Percentiles rank a stretch among this genome's conserved stretches.
These are phyloP conservation scores for sheep (Ovis aries) DNA, from an alignment of 2,113 vertebrate genomes.

Conservation along the genomic window DNA sequence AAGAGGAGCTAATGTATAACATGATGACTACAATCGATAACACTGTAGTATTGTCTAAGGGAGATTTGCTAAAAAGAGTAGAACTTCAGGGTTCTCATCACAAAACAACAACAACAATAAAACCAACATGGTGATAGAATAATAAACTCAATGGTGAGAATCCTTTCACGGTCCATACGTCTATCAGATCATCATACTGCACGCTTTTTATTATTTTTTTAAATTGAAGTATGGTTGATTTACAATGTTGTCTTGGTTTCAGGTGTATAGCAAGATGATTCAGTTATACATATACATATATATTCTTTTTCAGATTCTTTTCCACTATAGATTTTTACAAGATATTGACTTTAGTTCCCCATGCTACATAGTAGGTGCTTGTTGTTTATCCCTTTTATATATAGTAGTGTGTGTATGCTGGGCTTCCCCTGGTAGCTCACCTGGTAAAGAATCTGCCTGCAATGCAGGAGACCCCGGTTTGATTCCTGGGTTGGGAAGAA, in stretches of 20 bases:
- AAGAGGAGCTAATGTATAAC: background rate
- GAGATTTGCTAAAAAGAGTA: background rate
- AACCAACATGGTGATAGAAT: background rate
- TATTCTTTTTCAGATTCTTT: background rate
- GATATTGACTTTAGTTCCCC: background rate
- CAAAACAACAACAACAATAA: background rate
- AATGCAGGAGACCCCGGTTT: background rate
- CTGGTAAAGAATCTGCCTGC: background rate
- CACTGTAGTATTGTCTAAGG: no score
- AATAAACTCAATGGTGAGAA: background rate
- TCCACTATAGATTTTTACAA: background rate
- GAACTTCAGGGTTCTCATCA: background rate
- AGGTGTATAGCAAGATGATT: background rate
- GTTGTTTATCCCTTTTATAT: background rate
- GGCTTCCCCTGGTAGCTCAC: background rate
- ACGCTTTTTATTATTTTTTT: background rate
- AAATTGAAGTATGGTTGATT: background rate
- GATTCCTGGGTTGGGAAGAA: background rate
- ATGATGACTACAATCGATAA: fast-evolving
- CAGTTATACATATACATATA: background rate
- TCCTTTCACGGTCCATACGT: fast-evolving
- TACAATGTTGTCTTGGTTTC: background rate
- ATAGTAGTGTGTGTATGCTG: background rate
- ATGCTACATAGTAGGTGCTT: background rate
- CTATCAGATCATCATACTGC: background rate